These are phyloP conservation scores for Phataginus tricuspis DNA, from an alignment of 2,797 vertebrate genomes.

Conservation along the genomic window DNA sequence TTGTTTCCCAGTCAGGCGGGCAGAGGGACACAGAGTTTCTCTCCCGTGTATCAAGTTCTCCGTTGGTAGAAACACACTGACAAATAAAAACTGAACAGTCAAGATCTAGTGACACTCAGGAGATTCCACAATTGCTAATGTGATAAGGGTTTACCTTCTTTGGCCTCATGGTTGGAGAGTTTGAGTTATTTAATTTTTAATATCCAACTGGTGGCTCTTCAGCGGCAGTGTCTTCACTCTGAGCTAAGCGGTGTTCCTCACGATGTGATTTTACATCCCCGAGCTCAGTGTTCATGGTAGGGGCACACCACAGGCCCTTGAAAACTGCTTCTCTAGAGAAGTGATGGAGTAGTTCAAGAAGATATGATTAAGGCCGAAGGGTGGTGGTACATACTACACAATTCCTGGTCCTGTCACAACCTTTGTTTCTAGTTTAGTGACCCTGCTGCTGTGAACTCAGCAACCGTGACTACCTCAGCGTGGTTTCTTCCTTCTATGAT, in stretches of 20 bases:
- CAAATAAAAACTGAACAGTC: constrained; percentile 83
- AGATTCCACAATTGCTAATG: background rate
- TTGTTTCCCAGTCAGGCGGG: constrained; percentile 43
- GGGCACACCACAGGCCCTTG: constrained; percentile 57
- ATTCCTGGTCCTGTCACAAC: background rate
- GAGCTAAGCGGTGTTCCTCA: constrained; percentile 41
- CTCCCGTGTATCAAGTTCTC: constrained; percentile 74
- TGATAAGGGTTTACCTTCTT: background rate
- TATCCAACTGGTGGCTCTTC: background rate
- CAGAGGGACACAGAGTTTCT: constrained; percentile 73
- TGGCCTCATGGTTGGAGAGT: background rate
- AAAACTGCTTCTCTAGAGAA: constrained; percentile 68
- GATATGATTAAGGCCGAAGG: constrained; percentile 56
- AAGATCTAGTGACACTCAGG: constrained; percentile 38
- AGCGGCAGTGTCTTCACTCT: background rate
- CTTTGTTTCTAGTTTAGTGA: constrained; percentile 53
- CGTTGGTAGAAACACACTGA: constrained; percentile 85
- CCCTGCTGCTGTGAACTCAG: background rate
- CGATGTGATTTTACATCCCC: constrained; percentile 26
- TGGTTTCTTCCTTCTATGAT: background rate
- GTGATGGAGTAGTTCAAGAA: background rate
- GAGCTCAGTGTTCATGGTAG: constrained; percentile 67
- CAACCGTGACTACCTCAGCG: background rate
- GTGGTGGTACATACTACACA: constrained; percentile 7
- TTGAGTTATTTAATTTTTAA: background rate